Percentiles rank a stretch among this genome's conserved stretches.
phyloP scores from a whole-genome alignment of 2,888 invertebrate species.

The Spisula subtruncata region DNA sequence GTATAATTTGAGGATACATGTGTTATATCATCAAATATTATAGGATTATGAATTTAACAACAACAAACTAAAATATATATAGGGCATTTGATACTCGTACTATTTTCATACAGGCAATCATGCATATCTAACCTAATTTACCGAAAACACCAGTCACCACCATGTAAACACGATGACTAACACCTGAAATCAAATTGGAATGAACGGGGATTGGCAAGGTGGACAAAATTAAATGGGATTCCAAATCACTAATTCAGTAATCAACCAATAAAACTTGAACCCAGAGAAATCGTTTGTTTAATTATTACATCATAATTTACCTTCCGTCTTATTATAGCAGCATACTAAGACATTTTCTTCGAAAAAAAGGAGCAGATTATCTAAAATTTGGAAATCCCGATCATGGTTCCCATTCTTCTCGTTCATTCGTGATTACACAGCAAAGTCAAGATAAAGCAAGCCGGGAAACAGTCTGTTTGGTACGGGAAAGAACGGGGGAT shows the following conservation, averaged over 20 bases:
- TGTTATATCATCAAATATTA: no score
- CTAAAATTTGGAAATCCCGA: conserved; percentile 27
- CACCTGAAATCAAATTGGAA: neutral
- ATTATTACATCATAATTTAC: conserved; percentile 6
- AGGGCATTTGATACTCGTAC: no score
- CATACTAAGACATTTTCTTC: conserved; percentile 1
- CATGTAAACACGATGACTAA: conserved; percentile 1
- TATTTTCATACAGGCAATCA: no score
- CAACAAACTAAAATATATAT: no score
- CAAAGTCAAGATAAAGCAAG: neutral
- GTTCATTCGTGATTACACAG: neutral
- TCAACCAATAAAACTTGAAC: neutral
- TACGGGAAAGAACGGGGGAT: neutral
- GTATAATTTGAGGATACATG: no score
- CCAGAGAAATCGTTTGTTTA: neutral
- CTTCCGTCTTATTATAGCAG: neutral
- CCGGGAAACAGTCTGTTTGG: neutral
- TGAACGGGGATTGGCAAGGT: neutral
- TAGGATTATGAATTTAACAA: no score
- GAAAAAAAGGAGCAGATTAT: neutral
- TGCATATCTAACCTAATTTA: neutral
- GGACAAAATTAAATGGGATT: neutral
- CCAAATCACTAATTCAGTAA: neutral
- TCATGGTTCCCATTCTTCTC: neutral
- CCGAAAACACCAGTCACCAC: neutral